Base-by-base conservation (phyloP, 2,797 vertebrate species). In the Jordanella pulchra region DNA sequence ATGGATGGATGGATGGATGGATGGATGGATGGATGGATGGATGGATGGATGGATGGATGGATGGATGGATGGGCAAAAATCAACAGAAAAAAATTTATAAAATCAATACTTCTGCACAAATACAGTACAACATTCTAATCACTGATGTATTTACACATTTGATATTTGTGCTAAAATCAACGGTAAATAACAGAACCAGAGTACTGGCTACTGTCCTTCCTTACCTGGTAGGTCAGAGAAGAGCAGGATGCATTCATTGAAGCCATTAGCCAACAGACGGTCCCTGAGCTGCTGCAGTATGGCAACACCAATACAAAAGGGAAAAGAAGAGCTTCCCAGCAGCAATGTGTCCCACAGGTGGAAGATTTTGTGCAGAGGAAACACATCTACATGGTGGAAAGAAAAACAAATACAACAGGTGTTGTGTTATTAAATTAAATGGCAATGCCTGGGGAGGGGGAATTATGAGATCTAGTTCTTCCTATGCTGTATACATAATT, bases 211-310 rank as follows among this genome's bases (percentile, higher is more conserved):
- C 61, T 35, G 7, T 68, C 61, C 90, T 91, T 68, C 61, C 90
- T 91, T 95, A 99, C 98, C 98, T 93, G 98, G 98, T 84, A 99
- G 94, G 85, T 99, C 98, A 48, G 98, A 99, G 88, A 99, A 99
- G 68, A 99, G 97, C 7, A 99, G 96, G 90, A 99, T 99, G 89
- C 98, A 99, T 86, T 99, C 98, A 61, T 99, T 99, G 93, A 99
- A 99, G 85, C 97, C 98, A 66, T 99, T 99, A 56, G 97, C 96
- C 91, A 99, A 86, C 79, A 99, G 96, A 21, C 97, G 95, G 84
- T 98, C 97, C 45, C 98, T 94, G 44, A 99, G 94, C 77, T 99
- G 98, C 77, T 99, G 98, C 76, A 99, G 90, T 86, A 99, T 98
- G 77, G 98, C 97, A 72, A 99, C 97, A n/a, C 97, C 98, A 54